A percentile compares a stretch with the other conserved stretches of the same genome.
Conservation (phyloP, 2,888 invertebrate species). For the Osedax fenrisi region DNA sequence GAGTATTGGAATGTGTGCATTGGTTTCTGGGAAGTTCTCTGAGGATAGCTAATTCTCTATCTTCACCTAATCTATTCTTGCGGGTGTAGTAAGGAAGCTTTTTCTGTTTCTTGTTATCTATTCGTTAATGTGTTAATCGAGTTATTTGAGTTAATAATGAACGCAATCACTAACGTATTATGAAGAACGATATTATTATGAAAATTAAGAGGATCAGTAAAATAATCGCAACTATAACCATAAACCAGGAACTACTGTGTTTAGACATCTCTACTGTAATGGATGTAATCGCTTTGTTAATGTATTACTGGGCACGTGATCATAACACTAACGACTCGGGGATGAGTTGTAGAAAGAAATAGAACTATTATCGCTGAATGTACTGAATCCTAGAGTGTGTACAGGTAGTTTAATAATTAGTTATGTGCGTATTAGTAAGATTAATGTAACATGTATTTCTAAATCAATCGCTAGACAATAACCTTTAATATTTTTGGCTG, state of each 20-base stretch:
- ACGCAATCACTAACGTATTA: not conserved
- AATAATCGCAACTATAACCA: not conserved
- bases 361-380: not conserved
- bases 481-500: not conserved
- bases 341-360: not conserved
- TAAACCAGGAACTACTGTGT: not conserved
- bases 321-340: not conserved
- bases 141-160: too few relatives aligned
- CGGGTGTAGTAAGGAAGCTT: not conserved
- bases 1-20: constrained; percentile 69
- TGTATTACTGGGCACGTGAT: too few relatives aligned
- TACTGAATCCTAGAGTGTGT: not conserved
- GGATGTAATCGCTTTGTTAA: too few relatives aligned
- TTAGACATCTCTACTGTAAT: too few relatives aligned
- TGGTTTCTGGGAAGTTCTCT: constrained; percentile 66
- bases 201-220: not conserved
- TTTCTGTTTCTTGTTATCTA: too few relatives aligned
- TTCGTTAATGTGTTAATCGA: too few relatives aligned
- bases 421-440: too few relatives aligned
- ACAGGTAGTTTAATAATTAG: too few relatives aligned
- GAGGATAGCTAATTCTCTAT: constrained; percentile 66
- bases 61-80: not conserved
- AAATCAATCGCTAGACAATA: not conserved
- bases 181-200: not conserved
- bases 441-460: not conserved